Evolutionary conservation across 2,888 invertebrate species (phyloP).

Genomic region (Eugnorisma glareosa): DNA sequence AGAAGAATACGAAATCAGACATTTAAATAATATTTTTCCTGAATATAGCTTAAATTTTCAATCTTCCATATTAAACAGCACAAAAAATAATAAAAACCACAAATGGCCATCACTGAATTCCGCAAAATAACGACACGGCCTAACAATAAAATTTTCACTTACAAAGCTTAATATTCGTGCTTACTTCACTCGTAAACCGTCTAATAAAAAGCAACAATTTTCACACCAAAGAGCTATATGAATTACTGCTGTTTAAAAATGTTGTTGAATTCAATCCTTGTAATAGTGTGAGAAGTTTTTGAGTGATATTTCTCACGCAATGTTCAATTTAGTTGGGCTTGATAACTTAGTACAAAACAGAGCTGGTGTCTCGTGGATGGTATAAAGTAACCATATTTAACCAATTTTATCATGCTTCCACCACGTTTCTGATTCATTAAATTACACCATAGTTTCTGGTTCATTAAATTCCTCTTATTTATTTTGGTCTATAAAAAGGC

Average conservation of each 20-base stretch:
- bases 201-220: conserved; percentile 73
- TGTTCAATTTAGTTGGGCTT: not conserved
- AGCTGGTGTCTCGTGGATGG: not conserved
- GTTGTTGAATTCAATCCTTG: conserved; percentile 68
- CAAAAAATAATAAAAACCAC: conserved; percentile 36
- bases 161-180: conserved; percentile 68
- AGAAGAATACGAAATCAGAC: not conserved
- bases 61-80: conserved; percentile 20
- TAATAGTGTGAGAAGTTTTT: conserved; percentile 34
- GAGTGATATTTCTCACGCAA: conserved; percentile 49
- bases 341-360: not conserved
- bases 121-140: conserved; percentile 61
- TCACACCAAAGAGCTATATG: conserved; percentile 62
- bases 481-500: no score
- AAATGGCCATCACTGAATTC: conserved; percentile 59
- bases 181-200: conserved; percentile 66
- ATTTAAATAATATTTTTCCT: not conserved
- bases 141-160: conserved; percentile 70
- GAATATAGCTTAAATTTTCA: not conserved
- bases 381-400: not conserved
- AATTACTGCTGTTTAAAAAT: conserved; percentile 65
- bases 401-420: no score
- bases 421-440: no score
- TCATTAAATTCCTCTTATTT: no score
- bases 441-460: no score